These are phyloP conservation scores for Tethea ocularis DNA, from an alignment of 2,888 invertebrate genomes.

Conservation along the genomic window DNA sequence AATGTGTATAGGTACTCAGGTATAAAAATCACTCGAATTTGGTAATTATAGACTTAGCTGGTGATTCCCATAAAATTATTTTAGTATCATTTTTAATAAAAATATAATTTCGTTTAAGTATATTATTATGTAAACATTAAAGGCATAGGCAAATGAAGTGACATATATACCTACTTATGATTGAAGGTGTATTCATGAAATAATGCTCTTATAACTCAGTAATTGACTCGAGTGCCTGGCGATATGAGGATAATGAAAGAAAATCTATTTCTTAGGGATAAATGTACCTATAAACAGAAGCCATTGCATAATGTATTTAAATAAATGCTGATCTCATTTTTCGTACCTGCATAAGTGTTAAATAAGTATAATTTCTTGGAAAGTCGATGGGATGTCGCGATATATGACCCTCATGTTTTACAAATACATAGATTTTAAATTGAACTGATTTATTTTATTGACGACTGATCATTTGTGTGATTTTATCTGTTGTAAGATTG, in stretches of 20 bases:
- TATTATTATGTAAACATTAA: too few species aligned
- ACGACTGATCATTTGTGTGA: slow-evolving; percentile 36
- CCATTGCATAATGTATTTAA: slow-evolving; percentile 2
- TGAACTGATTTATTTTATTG: slow-evolving; percentile 46
- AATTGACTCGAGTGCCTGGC: too few species aligned
- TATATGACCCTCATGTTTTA: slow-evolving; percentile 50
- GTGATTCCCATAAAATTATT: too few species aligned
- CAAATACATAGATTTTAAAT: slow-evolving; percentile 41
- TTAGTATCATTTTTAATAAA: too few species aligned
- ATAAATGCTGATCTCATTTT: background rate
- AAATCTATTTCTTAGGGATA: background rate
- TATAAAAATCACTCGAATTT: too few species aligned
- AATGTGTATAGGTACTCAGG: too few species aligned
- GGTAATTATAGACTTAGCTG: too few species aligned
- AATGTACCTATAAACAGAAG: background rate
- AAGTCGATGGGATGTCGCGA: slow-evolving; percentile 57
- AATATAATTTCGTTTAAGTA: too few species aligned
- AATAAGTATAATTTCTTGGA: slow-evolving; percentile 51
- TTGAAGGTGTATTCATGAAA: too few species aligned
- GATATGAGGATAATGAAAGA: background rate
- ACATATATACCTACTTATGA: too few species aligned
- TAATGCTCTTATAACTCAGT: too few species aligned
- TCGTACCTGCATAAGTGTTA: slow-evolving; percentile 40
- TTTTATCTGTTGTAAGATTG: slow-evolving; percentile 7
- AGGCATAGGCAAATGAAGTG: too few species aligned